Percentiles rank a stretch among this genome's conserved stretches.
Conservation (phyloP, 2,113 vertebrate genomes). For the Lathamus discolor region DNA sequence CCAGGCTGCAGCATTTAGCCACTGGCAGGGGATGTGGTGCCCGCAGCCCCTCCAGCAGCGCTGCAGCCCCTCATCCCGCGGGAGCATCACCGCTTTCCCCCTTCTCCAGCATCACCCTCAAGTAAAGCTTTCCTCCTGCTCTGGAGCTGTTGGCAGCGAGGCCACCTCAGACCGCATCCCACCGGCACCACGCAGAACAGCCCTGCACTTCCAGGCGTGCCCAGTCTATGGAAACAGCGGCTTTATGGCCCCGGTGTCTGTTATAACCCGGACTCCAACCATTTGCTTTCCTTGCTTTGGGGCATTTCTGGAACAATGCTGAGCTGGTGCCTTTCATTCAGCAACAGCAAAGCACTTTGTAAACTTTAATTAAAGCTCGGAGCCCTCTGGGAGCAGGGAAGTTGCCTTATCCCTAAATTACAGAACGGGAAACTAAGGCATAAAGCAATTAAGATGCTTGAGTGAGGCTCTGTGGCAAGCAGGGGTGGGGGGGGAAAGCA, state of each 20-base stretch:
- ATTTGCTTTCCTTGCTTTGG: background rate
- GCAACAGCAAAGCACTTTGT: background rate
- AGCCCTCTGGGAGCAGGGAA: background rate
- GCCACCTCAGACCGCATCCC: background rate
- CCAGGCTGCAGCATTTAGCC: background rate
- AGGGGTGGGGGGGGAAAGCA: background rate
- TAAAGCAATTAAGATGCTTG: background rate
- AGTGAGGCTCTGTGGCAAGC: background rate
- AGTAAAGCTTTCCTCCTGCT: background rate
- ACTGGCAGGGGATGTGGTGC: fast-evolving
- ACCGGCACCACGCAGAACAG: background rate
- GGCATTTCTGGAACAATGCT: background rate
- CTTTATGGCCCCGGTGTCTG: background rate
- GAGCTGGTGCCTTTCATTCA: background rate
- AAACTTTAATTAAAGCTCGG: slow-evolving; percentile 20
- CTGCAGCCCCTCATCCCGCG: background rate
- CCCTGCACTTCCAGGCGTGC: background rate
- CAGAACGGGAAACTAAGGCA: background rate
- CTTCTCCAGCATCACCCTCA: background rate
- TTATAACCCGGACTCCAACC: background rate
- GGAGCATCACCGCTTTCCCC: no score
- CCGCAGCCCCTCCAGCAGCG: background rate
- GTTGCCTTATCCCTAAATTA: background rate
- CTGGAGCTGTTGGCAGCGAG: background rate
- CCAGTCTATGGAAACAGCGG: background rate